A percentile compares a stretch with the other conserved stretches of the same genome.
Evolutionary conservation across 2,888 invertebrate genomes (phyloP).

Genomic region (Limenitis camilla): DNA sequence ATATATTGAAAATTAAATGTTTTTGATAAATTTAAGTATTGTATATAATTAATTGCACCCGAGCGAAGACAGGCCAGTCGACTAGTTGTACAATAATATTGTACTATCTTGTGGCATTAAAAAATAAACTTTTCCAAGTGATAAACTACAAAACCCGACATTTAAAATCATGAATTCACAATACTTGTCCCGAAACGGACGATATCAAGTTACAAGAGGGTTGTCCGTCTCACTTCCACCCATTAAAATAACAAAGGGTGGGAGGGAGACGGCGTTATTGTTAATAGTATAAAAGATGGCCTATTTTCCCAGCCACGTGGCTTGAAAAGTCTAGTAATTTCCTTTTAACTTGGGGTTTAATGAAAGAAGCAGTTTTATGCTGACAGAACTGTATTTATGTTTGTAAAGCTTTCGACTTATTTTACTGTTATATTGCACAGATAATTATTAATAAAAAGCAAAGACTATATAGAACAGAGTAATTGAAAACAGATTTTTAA

Average conservation of each 20-base stretch:
- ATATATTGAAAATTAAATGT: no score
- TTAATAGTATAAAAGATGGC: conserved; percentile 58
- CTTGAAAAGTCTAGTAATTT: conserved; percentile 42
- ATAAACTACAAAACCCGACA: conserved; percentile 9
- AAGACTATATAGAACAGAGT: no score
- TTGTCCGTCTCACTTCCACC: conserved; percentile 24
- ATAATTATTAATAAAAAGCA: no score
- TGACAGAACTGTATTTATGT: conserved; percentile 4
- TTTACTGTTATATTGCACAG: no score
- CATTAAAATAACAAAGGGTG: conserved; percentile 18
- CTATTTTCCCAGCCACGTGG: conserved; percentile 62
- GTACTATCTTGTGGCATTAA: neutral
- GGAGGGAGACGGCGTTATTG: conserved; percentile 42
- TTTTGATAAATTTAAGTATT: no score
- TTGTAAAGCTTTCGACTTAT: neutral
- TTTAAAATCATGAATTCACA: conserved; percentile 16
- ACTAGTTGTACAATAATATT: no score
- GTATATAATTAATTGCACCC: no score
- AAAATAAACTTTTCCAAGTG: conserved; percentile 10
- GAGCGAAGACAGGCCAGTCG: no score
- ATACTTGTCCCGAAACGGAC: conserved; percentile 21
- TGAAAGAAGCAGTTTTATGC: conserved; percentile 19
- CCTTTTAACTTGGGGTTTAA: conserved; percentile 28
- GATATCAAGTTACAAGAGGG: conserved; percentile 22
- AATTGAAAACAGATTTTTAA: no score